A percentile compares a stretch with the other conserved stretches of the same genome.
Conservation (phyloP, 2,797 vertebrate species). For the Dendrocincla tyrannina region DNA sequence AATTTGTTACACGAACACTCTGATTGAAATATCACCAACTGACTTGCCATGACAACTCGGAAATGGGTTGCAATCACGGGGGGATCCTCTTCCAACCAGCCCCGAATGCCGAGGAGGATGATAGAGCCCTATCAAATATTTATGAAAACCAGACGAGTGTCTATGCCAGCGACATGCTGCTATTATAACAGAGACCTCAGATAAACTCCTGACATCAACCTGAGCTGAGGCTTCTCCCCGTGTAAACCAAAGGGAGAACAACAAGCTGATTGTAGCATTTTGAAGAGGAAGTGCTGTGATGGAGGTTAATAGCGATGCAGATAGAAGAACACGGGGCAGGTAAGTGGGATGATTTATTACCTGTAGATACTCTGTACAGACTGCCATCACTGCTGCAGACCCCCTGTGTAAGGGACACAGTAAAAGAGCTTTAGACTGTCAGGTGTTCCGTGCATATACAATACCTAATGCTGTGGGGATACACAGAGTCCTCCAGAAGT, state of each 20-base stretch:
- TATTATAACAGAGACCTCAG: slow-evolving; percentile 70
- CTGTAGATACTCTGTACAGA: not conserved
- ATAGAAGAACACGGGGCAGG: not conserved
- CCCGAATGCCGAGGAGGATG: slow-evolving; percentile 9
- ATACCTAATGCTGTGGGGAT: not conserved
- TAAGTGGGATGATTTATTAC: not conserved
- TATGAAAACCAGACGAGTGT: slow-evolving; percentile 71
- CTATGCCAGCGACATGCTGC: slow-evolving; percentile 13
- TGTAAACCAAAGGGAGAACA: not conserved
- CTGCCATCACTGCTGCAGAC: not conserved
- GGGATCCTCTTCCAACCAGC: not conserved
- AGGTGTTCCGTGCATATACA: accelerated
- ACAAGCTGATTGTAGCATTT: not conserved
- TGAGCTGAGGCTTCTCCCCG: slow-evolving; percentile 49
- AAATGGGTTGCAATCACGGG: not conserved
- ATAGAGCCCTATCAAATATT: slow-evolving; percentile 69
- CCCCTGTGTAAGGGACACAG: not conserved
- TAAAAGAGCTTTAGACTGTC: not conserved
- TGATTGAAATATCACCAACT: slow-evolving; percentile 72
- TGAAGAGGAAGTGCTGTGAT: not conserved
- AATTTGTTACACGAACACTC: slow-evolving; percentile 48
- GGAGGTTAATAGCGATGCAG: not conserved
- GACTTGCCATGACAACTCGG: slow-evolving; percentile 64
- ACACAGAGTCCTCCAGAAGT: not conserved
- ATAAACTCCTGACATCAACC: slow-evolving; percentile 62